phyloP scores from a whole-genome alignment of 2,113 vertebrate genomes.

The Acrocephalus kingi region DNA sequence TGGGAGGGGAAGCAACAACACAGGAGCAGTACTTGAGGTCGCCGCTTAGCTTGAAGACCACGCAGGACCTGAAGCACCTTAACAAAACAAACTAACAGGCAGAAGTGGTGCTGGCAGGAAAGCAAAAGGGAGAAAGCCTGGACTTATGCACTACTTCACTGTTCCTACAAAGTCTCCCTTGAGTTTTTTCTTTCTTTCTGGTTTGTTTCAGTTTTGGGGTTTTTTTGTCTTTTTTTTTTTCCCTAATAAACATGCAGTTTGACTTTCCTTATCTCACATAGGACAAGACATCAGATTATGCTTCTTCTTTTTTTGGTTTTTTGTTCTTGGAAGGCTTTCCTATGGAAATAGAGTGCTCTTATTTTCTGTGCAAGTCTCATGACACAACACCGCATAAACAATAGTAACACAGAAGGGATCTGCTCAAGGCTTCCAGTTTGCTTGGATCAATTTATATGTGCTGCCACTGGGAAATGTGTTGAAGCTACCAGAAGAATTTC shows the following conservation, averaged over 20 bases:
- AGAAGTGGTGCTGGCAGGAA: conserved; percentile 63
- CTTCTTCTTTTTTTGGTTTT: not conserved
- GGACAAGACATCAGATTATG: conserved; percentile 66
- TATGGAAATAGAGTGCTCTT: conserved; percentile 74
- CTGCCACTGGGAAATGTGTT: conserved; percentile 25
- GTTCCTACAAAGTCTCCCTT: conserved; percentile 52
- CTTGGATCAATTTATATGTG: not conserved
- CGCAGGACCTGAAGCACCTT: conserved; percentile 73
- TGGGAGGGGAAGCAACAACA: conserved; percentile 14
- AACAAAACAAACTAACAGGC: conserved; percentile 64
- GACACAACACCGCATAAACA: conserved; percentile 18
- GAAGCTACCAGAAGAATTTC: conserved; percentile 40
- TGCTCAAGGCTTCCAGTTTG: conserved; percentile 41
- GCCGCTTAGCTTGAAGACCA: conserved; percentile 34
- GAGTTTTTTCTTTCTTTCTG: conserved; percentile 53
- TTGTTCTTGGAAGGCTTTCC: conserved; percentile 66
- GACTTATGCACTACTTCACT: conserved; percentile 50
- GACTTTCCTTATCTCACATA: conserved; percentile 71
- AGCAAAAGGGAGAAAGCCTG: conserved; percentile 37
- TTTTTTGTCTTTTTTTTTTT: conserved; percentile 21
- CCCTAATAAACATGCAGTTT: conserved; percentile 74
- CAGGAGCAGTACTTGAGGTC: conserved; percentile 47
- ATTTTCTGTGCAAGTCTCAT: conserved; percentile 66
- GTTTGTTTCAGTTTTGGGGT: conserved; percentile 57
- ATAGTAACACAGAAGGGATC: conserved; percentile 46